phyloP scores from a whole-genome alignment of 1,140 invertebrate genomes.

The Caenorhabditis briggsae region DNA sequence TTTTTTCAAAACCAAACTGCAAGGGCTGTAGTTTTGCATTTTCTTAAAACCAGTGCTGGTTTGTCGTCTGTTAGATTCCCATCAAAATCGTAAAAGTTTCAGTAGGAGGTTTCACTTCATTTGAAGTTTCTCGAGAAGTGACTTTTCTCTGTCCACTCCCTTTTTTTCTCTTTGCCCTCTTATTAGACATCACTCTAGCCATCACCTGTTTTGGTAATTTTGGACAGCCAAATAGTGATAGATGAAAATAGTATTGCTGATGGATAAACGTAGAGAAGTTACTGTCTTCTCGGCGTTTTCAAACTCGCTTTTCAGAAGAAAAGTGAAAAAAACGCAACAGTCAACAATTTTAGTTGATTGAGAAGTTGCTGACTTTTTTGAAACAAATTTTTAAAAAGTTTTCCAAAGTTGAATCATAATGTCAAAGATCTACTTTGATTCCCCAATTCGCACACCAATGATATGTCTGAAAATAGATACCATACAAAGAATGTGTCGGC shows the following conservation, averaged over 20 bases:
- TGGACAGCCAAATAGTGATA: neutral
- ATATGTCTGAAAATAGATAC: conserved; percentile 17
- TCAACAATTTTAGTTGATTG: too few species aligned
- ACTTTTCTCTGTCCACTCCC: neutral
- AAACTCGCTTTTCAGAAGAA: too few species aligned
- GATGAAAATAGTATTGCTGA: too few species aligned
- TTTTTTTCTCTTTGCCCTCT: conserved; percentile 8
- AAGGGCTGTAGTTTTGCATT: neutral
- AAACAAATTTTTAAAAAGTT: too few species aligned
- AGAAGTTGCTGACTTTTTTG: too few species aligned
- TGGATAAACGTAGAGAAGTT: too few species aligned
- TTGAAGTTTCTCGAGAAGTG: neutral
- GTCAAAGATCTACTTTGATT: neutral
- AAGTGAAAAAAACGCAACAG: too few species aligned
- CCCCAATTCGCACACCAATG: neutral
- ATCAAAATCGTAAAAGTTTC: neutral
- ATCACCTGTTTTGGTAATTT: conserved; percentile 2
- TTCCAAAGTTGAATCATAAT: too few species aligned
- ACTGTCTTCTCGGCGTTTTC: too few species aligned
- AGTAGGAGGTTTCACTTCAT: neutral
- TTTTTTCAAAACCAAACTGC: neutral
- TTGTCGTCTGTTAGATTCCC: neutral
- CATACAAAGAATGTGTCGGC: neutral
- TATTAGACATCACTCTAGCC: neutral
- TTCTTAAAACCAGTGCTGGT: neutral